A percentile compares a stretch with the other conserved stretches of the same genome.
These are phyloP conservation scores for Oreohelix idahoensis DNA, from an alignment of 1,140 invertebrate genomes.

Conservation along the genomic window DNA sequence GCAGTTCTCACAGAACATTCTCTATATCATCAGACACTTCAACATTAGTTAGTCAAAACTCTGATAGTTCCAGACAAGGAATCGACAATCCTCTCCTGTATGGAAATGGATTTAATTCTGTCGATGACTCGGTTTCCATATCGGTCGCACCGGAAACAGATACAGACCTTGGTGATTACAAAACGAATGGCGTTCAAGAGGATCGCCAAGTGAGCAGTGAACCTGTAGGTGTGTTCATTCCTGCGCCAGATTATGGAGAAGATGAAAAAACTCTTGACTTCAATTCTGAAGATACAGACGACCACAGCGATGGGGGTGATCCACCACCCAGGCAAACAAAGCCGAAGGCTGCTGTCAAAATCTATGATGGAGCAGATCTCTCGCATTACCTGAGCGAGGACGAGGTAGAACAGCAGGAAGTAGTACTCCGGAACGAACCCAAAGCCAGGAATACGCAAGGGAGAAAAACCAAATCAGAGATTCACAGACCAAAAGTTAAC, in stretches of 20 bases:
- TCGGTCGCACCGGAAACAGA: no score
- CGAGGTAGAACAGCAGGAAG: background rate
- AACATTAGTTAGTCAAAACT: background rate
- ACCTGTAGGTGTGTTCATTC: conserved; percentile 36
- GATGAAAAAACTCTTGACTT: conserved; percentile 46
- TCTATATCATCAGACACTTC: conserved; percentile 12
- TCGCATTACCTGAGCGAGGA: conserved; percentile 43
- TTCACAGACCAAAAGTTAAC: conserved; percentile 30
- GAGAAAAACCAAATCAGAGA: conserved; percentile 26
- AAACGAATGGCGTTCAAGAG: background rate
- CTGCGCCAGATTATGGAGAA: conserved; percentile 48
- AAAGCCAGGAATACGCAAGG: background rate
- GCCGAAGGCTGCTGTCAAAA: conserved; percentile 14
- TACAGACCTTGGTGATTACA: background rate
- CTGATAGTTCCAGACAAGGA: background rate
- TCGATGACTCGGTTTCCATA: background rate
- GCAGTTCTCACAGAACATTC: background rate
- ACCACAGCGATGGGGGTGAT: background rate
- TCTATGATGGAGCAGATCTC: conserved; percentile 46
- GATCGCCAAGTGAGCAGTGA: background rate
- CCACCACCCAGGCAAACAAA: background rate
- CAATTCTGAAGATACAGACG: conserved; percentile 34
- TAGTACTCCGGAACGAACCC: background rate
- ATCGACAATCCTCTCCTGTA: background rate
- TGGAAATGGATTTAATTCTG: background rate